phyloP scores from a whole-genome alignment of 1,140 invertebrate species.

The Sminthurinus signatus region DNA sequence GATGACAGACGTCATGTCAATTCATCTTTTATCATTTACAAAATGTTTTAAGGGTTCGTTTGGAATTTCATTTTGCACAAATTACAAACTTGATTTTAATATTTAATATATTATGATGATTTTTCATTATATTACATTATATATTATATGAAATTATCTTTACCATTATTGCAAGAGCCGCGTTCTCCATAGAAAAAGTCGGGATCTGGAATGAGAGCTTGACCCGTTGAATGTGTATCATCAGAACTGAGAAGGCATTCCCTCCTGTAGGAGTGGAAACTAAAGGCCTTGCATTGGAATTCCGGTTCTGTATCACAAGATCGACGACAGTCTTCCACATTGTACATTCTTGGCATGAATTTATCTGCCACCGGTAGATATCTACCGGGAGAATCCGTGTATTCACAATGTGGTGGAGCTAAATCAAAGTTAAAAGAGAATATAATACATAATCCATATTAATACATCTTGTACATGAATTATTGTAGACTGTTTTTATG shows the following conservation, averaged over 20 bases:
- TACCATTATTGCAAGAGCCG: slow-evolving; percentile 51
- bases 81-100: too few relatives aligned
- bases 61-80: too few relatives aligned
- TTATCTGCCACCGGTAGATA: slow-evolving; percentile 49
- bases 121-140: too few relatives aligned
- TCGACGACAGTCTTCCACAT: slow-evolving; percentile 47
- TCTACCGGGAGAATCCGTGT: slow-evolving; percentile 47
- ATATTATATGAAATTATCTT: slow-evolving; percentile 12
- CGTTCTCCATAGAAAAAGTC: slow-evolving; percentile 51
- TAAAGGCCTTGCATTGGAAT: slow-evolving; percentile 49
- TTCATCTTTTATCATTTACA: too few relatives aligned
- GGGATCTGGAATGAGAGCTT: slow-evolving; percentile 44
- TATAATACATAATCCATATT: too few relatives aligned
- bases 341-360: slow-evolving; percentile 44
- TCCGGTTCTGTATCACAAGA: slow-evolving; percentile 49
- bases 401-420: slow-evolving; percentile 51
- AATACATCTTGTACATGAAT: too few relatives aligned
- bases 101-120: too few relatives aligned
- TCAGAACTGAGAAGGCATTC: slow-evolving; percentile 51
- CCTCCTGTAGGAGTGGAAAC: slow-evolving; percentile 43
- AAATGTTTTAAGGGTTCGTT: too few relatives aligned
- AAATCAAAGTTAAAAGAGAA: too few relatives aligned
- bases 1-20: too few relatives aligned
- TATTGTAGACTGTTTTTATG: too few relatives aligned
- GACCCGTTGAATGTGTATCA: slow-evolving; percentile 46